These are phyloP conservation scores for Myotis lucifugus DNA, from an alignment of 2,113 vertebrate genomes.

Conservation along the genomic window DNA sequence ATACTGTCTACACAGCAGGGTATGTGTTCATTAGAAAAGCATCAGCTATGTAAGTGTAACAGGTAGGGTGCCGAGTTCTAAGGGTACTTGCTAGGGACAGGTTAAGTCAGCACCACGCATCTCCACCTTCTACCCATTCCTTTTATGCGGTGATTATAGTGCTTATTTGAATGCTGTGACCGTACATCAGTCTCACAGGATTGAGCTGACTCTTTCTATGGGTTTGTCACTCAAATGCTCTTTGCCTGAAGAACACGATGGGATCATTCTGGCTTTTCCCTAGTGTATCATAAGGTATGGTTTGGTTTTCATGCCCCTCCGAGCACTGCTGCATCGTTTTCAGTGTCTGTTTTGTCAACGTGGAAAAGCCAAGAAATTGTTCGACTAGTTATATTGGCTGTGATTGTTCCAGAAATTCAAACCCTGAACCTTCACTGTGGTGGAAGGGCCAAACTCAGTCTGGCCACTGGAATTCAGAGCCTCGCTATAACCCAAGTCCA, in stretches of 20 bases:
- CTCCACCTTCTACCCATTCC: background rate
- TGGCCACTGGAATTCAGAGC: too few species aligned
- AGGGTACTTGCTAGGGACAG: background rate
- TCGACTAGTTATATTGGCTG: background rate
- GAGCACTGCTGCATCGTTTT: slow-evolving; percentile 18
- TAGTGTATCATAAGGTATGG: background rate
- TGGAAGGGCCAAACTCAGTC: background rate
- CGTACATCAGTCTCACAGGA: background rate
- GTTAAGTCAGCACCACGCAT: too few species aligned
- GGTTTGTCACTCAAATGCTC: background rate
- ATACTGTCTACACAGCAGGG: too few species aligned
- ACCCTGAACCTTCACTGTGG: background rate
- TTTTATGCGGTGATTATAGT: background rate
- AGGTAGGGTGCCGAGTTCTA: background rate
- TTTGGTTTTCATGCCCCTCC: background rate
- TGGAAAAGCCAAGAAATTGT: slow-evolving; percentile 30
- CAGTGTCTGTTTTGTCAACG: slow-evolving; percentile 13
- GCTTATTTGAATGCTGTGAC: background rate
- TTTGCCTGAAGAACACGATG: background rate
- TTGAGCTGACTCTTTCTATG: background rate
- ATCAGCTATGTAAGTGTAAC: background rate
- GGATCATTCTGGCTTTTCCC: background rate
- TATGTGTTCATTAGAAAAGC: background rate
- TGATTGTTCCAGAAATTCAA: background rate
- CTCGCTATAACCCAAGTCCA: background rate